phyloP scores from a whole-genome alignment of 1,140 invertebrate genomes.

The Eurosta solidaginis region DNA sequence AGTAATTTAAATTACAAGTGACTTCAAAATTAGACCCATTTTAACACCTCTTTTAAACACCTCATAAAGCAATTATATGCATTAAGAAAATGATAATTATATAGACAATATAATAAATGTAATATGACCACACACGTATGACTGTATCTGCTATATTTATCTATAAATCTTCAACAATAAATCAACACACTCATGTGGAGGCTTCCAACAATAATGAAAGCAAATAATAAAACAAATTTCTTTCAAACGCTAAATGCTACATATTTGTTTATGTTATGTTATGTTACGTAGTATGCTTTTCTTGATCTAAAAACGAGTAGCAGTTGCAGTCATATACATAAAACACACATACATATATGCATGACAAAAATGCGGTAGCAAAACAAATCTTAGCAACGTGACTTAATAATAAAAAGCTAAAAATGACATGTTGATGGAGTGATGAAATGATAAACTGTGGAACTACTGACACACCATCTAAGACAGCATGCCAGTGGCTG shows the following conservation, averaged over 20 bases:
- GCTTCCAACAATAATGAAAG: background rate
- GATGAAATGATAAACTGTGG: background rate
- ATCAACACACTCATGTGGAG: background rate
- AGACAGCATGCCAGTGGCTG: background rate
- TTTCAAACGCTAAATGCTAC: too few species aligned
- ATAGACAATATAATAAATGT: background rate
- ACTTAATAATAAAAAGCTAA: conserved; percentile 11
- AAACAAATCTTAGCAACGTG: background rate
- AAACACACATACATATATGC: too few species aligned
- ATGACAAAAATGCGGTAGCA: background rate
- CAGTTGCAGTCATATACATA: background rate
- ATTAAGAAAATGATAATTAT: background rate
- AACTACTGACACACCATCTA: background rate
- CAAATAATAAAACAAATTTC: too few species aligned
- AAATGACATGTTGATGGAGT: background rate
- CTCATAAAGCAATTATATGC: background rate
- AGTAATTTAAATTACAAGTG: background rate
- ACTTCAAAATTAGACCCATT: background rate
- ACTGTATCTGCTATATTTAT: background rate
- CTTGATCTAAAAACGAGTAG: background rate
- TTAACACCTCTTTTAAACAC: background rate
- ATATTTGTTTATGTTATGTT: too few species aligned
- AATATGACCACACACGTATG: background rate
- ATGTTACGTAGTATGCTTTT: too few species aligned
- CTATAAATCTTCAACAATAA: background rate